Evolutionary conservation across 2,113 vertebrate genomes (phyloP).

Genomic region (Cyanocitta stelleri): DNA sequence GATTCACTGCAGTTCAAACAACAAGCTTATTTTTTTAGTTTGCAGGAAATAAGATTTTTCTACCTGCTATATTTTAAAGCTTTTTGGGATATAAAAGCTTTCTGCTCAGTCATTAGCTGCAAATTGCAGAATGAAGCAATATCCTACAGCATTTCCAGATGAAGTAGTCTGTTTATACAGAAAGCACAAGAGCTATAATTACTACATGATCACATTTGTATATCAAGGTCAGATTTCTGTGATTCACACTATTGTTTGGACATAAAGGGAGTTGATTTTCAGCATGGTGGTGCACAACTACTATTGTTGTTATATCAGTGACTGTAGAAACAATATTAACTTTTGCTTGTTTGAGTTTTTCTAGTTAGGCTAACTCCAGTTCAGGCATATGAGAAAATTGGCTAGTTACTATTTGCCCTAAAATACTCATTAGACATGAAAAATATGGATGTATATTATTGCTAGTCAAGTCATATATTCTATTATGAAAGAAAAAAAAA

Average conservation of each 20-base stretch:
- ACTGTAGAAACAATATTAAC: slow-evolving; percentile 58
- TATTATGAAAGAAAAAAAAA: background rate
- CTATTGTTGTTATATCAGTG: slow-evolving; percentile 49
- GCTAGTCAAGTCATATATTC: background rate
- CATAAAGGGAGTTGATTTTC: slow-evolving; percentile 61
- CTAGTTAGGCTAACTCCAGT: background rate
- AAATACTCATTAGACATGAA: background rate
- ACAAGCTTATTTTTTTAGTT: background rate
- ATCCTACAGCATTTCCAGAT: slow-evolving; percentile 28
- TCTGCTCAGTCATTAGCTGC: slow-evolving; percentile 15
- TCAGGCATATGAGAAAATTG: background rate
- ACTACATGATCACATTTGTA: slow-evolving; percentile 52
- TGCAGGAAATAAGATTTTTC: background rate
- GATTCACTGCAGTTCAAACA: background rate
- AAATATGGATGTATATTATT: background rate
- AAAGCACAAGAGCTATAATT: slow-evolving; percentile 58
- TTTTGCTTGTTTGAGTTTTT: slow-evolving; percentile 28
- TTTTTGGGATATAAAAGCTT: background rate
- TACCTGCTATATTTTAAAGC: slow-evolving; percentile 21
- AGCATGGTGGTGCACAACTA: slow-evolving; percentile 25
- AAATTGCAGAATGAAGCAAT: slow-evolving; percentile 23
- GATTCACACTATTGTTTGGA: slow-evolving; percentile 58
- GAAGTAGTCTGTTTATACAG: slow-evolving; percentile 55
- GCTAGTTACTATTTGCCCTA: background rate
- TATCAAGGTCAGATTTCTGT: slow-evolving; percentile 64